A percentile compares a stretch with the other conserved stretches of the same genome.
phyloP scores from a whole-genome alignment of 2,888 invertebrate species.

The Aleiodes leptofemur region DNA sequence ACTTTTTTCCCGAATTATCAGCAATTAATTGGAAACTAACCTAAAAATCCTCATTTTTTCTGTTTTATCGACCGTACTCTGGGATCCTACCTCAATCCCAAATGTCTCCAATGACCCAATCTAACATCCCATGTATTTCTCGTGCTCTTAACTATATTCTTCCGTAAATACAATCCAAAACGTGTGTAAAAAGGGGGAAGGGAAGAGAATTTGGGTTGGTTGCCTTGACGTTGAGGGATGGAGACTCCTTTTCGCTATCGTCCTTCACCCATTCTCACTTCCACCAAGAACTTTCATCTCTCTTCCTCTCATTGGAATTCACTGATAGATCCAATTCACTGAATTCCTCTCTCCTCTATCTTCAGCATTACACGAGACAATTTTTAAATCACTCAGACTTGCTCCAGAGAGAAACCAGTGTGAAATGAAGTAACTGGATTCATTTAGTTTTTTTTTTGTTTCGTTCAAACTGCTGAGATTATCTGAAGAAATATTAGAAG shows the following conservation, averaged over 20 bases:
- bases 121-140: background rate
- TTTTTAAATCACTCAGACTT: conserved; percentile 23
- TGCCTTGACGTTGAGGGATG: conserved; percentile 72
- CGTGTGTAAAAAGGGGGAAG: no score
- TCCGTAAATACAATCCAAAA: background rate
- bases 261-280: conserved; percentile 59
- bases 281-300: conserved; percentile 58
- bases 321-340: conserved; percentile 75
- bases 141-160: background rate
- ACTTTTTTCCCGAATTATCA: no score
- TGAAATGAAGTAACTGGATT: no score
- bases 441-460: no score
- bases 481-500: no score
- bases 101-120: no score
- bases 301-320: conserved; percentile 66
- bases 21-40: no score
- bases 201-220: background rate
- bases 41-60: no score
- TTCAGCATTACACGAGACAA: conserved; percentile 21
- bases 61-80: no score
- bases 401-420: no score
- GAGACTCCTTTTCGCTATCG: conserved; percentile 63
- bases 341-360: conserved; percentile 59
- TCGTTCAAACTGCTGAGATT: no score
- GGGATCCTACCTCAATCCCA: no score